Conservation (phyloP, 2,113 vertebrate genomes). For the Cardinalis cardinalis region DNA sequence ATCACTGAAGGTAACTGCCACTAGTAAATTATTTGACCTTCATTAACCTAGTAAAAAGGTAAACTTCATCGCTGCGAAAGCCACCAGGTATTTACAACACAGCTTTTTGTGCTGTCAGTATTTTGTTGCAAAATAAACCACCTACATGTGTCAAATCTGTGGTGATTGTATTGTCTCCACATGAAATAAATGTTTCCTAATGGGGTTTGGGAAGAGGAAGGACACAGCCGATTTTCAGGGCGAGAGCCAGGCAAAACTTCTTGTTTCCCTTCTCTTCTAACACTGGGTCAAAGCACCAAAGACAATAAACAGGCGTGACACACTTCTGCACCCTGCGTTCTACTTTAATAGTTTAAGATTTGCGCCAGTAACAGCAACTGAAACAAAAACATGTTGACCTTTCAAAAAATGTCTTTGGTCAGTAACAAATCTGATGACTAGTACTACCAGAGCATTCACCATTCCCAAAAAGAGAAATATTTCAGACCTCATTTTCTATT, state of each 20-base stretch:
- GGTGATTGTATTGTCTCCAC: background rate
- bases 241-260: background rate
- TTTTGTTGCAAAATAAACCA: background rate
- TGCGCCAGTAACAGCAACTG: background rate
- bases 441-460: background rate
- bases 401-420: background rate
- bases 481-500: background rate
- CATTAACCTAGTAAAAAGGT: background rate
- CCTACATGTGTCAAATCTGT: background rate
- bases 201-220: background rate
- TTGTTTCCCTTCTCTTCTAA: background rate
- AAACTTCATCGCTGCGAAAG: background rate
- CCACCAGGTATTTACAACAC: background rate
- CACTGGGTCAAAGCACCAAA: background rate
- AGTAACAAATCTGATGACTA: background rate
- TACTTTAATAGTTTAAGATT: background rate
- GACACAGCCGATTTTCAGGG: background rate
- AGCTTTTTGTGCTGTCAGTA: background rate
- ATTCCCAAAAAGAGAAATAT: conserved; percentile 1
- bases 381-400: conserved; percentile 18
- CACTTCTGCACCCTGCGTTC: background rate
- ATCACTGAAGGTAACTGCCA: background rate
- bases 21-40: background rate
- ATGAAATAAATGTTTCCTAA: background rate
- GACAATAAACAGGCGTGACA: background rate